Percentiles rank a stretch among this genome's conserved stretches.
phyloP scores from a whole-genome alignment of 2,113 vertebrate species.

The Centropristis striata region DNA sequence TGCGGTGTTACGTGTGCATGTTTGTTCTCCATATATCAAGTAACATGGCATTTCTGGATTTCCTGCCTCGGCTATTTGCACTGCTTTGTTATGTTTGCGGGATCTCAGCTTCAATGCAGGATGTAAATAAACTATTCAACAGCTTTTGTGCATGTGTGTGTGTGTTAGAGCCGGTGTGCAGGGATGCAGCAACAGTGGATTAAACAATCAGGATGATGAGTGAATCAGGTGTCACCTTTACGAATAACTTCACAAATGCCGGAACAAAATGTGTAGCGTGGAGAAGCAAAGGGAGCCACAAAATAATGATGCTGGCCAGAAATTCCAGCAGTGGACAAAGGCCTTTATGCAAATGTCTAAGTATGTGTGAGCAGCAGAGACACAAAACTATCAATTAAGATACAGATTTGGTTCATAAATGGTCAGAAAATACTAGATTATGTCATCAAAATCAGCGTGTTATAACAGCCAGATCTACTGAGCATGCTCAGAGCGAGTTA shows the following conservation, averaged over 20 bases:
- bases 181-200: background rate
- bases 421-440: background rate
- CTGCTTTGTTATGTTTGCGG: slow-evolving; percentile 21
- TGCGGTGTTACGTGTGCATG: slow-evolving; percentile 59
- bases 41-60: slow-evolving; percentile 60
- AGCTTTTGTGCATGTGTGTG: background rate
- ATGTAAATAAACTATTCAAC: slow-evolving; percentile 30
- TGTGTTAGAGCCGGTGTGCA: background rate
- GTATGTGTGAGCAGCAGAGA: background rate
- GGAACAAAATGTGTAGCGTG: background rate
- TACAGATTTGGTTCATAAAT: background rate
- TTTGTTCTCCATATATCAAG: slow-evolving; percentile 65
- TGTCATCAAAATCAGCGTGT: background rate
- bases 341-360: background rate
- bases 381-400: background rate
- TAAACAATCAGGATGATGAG: slow-evolving; percentile 31
- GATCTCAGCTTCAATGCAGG: background rate
- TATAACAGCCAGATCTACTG: background rate
- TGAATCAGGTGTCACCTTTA: slow-evolving; percentile 39
- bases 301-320: background rate
- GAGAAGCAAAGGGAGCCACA: background rate
- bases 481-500: slow-evolving; percentile 46
- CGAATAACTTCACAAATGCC: background rate
- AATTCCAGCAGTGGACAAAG: slow-evolving; percentile 3
- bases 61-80: slow-evolving; percentile 14